These are phyloP conservation scores for Struthio camelus DNA, from an alignment of 2,113 vertebrate genomes.

Conservation along the genomic window DNA sequence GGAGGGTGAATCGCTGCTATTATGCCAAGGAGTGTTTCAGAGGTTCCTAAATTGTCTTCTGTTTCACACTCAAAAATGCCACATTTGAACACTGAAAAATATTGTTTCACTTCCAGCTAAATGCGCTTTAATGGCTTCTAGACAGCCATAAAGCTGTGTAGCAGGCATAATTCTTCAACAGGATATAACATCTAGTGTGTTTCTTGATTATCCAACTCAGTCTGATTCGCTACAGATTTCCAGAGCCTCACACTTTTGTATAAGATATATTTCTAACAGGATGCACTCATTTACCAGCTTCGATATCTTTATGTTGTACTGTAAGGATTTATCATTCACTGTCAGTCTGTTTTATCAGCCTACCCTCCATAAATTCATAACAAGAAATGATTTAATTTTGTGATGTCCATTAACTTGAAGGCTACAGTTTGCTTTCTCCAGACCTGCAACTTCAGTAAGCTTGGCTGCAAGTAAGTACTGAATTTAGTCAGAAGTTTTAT, in stretches of 20 bases:
- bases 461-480: not conserved
- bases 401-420: not conserved
- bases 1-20: slow-evolving; percentile 36
- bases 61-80: slow-evolving; percentile 55
- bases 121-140: slow-evolving; percentile 45
- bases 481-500: not conserved
- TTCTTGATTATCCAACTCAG: slow-evolving; percentile 45
- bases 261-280: not conserved
- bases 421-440: not conserved
- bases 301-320: not conserved
- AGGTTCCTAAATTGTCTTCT: slow-evolving; percentile 63
- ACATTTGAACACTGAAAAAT: slow-evolving; percentile 62
- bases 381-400: not conserved
- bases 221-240: slow-evolving; percentile 34
- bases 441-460: not conserved
- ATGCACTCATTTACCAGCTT: not conserved
- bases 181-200: not conserved
- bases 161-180: slow-evolving; percentile 49
- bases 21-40: not conserved
- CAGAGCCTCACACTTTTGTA: not conserved
- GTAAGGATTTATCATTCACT: not conserved
- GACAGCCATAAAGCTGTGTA: slow-evolving; percentile 33
- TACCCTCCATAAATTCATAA: not conserved
- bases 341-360: not conserved
- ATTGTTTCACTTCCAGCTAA: slow-evolving; percentile 57